Evolutionary conservation across 2,888 invertebrate species (phyloP), one percentile per base, ranked within the genome.

Genomic region (Sepioteuthis lessoniana): DNA sequence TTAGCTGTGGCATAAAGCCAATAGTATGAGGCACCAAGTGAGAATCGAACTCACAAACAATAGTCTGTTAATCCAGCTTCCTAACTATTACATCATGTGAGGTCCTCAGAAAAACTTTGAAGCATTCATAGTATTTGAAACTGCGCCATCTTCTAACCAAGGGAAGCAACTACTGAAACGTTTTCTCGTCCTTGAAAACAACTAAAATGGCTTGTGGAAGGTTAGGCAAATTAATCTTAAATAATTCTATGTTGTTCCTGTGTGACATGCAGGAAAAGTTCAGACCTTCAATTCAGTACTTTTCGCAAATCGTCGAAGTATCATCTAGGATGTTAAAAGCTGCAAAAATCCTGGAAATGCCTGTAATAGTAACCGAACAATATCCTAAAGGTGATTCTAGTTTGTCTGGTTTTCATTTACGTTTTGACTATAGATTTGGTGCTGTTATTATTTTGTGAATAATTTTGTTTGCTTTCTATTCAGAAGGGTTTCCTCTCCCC

Each of bases 291-390:
- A 97, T 97, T 90, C 95, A 96, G 90, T 97, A 96, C 94, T 97
- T 96, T 94, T 97, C 97, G n/a, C 96, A 97, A 95, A 96, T 97
- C 55, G 94, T 97, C 38, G 95, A 96, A 38, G 97, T 97, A 35
- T 96, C 97, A 16, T 95, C 95, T 21, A 95, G 97, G 93, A 95
- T 97, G 96, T 96, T 98, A 91, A 96, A 97, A 94, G 97, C 97
- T 19, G 97, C 98, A 21, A 97, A 97, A 95, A 95, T 97, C 42
- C 96, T 98, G 94, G 97, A 98, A 42, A 97, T 98, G 95, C 98
- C 98, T 4, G 97, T 98, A 25, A 95, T 98, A 93, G 98, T 97
- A 25, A 98, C 98, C 0, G 98, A 98, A 95, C 98, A 98, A 95
- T 98, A 98, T 96, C 98, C 98, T 0, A 98, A 98, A 97, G 98